Evolutionary conservation across 2,797 vertebrate species (phyloP), one percentile per base, ranked within the genome.

Genomic region (Coilia nasus): DNA sequence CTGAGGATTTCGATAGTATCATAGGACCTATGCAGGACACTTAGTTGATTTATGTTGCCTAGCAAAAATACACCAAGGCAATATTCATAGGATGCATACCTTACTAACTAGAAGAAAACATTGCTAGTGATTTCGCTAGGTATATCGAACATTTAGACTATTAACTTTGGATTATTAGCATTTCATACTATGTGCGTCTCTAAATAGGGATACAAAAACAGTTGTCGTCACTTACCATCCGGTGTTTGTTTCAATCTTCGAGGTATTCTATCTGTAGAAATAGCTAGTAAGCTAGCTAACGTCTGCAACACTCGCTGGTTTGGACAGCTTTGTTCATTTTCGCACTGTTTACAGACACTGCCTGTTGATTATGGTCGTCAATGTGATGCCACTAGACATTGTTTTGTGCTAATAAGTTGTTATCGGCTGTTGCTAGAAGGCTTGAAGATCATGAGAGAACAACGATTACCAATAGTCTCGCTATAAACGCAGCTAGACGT

Each of bases 251-350:
- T 35, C 28, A 35, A 28, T 75, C 67, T 75, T 59, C 15, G 67
- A 75, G 28, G 14, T 35, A 17, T 35, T 31, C 28, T 59, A 59
- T 59, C 19, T 17, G 17, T 59, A 59, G 57, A 17, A 21, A 59
- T 71, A 71, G 81, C 81, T 56, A 41, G 67, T 15, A 75, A 19
- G 67, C 67, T 75, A 75, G 67, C 28, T 71, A 25, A 75, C 31
- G 67, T 75, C 67, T 75, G 67, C 67, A 35, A 4, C 67, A 15
- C 67, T 75, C 11, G 15, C 14, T 75, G 28, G 15, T 75, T 41
- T 17, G 67, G 67, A 75, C 31, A 75, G 67, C 67, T 75, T 75
- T 75, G 67, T 75, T 75, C 67, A 75, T 75, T 75, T 75, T 75
- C 67, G 28, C 28, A 75, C 25, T 41, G 67, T 41, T 19, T 35